Base-by-base conservation (phyloP, 1,140 invertebrate genomes). In the Pseudachorutes palmiensis region DNA sequence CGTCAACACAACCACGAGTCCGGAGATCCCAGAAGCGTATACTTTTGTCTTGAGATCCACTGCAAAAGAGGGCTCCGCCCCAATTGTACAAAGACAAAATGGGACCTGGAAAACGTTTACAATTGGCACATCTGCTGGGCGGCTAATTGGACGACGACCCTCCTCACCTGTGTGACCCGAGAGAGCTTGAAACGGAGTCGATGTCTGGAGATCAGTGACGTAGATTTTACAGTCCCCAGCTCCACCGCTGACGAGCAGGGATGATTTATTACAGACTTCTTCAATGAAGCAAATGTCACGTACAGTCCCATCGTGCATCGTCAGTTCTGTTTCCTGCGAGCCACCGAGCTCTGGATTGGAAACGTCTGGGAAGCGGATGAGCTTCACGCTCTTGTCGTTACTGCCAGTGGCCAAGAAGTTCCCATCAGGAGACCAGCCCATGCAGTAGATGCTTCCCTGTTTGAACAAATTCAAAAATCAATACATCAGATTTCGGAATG, bases 221-320 rank as follows among this genome's bases (percentile, higher is more conserved):
- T 97, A 97, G 74, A 99, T 96, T 78, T 97, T 97, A 79, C 94
- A 71, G 78, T 98, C 94, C 0, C 97, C 97, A 32, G 97, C 96
- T 26, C 97, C 97, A 41, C 94, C 97, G 77, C 93, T 97, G 65
- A 98, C 92, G 51, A 99, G 79, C n/a, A 98, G 80, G 74, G 87
- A 91, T 1, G 89, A 88, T 75, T 92, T 90, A 77, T 94, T 96
- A 55, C 86, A 88, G 0, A 88, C 86, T 77, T 98, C 94, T 77
- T 98, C 93, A 70, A 99, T 87, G 81, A 99, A 99, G 76, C 95
- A 95, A 55, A 99, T 79, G 78, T 99, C 97, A 58, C 97, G 82
- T 0, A 99, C 89, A 0, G 97, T 99, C 31, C 97, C 97, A 78
- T 98, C 95, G 78, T 99, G 97, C 88, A 97, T 95, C 2, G 89